Evolutionary conservation across 2,797 vertebrate genomes (phyloP), one percentile per base, ranked within the genome.

Genomic region (Pampus argenteus): DNA sequence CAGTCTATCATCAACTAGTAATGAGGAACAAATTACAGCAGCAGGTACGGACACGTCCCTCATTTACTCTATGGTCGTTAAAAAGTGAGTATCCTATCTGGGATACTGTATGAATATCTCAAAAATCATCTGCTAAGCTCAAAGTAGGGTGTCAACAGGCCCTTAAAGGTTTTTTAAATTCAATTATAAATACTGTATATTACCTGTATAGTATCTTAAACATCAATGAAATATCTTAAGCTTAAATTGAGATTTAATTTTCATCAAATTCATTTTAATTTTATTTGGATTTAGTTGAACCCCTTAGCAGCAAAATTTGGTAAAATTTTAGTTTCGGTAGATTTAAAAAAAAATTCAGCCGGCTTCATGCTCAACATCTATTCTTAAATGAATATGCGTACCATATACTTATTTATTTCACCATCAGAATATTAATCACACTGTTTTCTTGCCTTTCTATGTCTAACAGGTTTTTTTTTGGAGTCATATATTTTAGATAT

Each of bases 1-100:
- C 52, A 67, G 63, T 57, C 55, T 69, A 42, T 74, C 74, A 77
- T 81, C 31, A 66, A 31, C 64, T 57, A 65, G 71, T 58, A 78
- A 88, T 67, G 31, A 73, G 45, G 42, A 56, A 14, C 68, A 81
- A 60, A 83, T 79, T 47, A 57, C 60, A 66, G 64, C 70, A 69
- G 45, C 61, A 44, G 55, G 17, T 59, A 51, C 56, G 62, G 6
- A 61, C 23, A 45, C 42, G 14, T 72, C 31, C 48, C 20, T 52
- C 31, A 59, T 59, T 26, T 52, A 31, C 22, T 17, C 3, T 3
- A 44, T 15, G 14, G 49, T 20, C 5, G 4, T 18, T 14, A 15
- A 51, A 48, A 28, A 71, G 28, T 62, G 40, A 49, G 2, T 42
- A 15, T 44, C 26, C 13, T 44, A 22, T 72, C 36, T 52, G 25